Evolutionary conservation across 1,140 invertebrate species (phyloP), one percentile per base, ranked within the genome.

Genomic region (Pogonomyrmex barbatus): DNA sequence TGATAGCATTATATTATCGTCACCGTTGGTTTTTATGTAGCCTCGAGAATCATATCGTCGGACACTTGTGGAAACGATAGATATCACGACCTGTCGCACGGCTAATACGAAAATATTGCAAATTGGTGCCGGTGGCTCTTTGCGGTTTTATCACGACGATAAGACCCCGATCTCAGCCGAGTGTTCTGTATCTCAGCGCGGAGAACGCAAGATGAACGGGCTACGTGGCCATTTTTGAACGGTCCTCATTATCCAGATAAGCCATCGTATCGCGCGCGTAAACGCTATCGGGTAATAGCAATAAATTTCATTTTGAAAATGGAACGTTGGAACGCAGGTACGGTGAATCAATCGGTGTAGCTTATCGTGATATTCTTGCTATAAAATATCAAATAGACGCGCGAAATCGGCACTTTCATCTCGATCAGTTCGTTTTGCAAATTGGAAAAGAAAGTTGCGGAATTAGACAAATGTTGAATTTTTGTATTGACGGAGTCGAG

Each of bases 31-130:
- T 86, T 65, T 78, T 91, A 75, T 87, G 81, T 56, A 63, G 4
- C 30, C 42, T 50, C 60, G 9, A 68, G 67, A 52, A n/a, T 12
- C 24, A 60, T 79, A 68, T 84, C 60, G 87, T 76, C 67, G 56
- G 56, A 58, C 50, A 33, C 54, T 56, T 36, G 76, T 42, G 81
- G 9, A 89, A 89, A 91, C 68, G 65, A 82, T 78, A 5, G 71
- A 50, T 81, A 85, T 82, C 65, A 83, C 73, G 17, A 6, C 79
- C 58, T 75, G 75, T 86, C 86, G 58, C 65, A 4, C 45, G 58
- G 65, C 83, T 91, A 92, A 92, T 90, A 87, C 75, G 87, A 92
- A 92, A 91, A 92, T 92, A 92, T 92, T 92, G 91, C 89, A 92
- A 92, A 92, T 92, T 92, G 91, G 78, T 81, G 68, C 68, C 58